A percentile compares a stretch with the other conserved stretches of the same genome.
phyloP scores from a whole-genome alignment of 2,113 vertebrate genomes.

The Perca flavescens region DNA sequence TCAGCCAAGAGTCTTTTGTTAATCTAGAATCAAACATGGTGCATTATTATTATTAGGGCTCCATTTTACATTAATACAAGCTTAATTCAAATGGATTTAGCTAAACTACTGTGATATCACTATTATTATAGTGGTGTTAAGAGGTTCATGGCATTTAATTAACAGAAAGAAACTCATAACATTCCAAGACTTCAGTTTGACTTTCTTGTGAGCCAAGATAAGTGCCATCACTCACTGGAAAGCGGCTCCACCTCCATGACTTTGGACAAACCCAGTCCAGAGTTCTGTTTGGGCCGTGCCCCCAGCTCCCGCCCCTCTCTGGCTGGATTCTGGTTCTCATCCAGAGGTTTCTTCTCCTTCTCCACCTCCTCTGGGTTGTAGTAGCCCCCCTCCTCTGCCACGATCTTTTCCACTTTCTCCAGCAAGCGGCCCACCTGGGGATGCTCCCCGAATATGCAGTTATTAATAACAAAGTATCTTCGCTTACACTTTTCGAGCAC shows the following conservation, averaged over 20 bases:
- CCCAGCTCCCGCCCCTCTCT: slow-evolving; percentile 71
- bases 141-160: background rate
- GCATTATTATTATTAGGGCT: slow-evolving; percentile 26
- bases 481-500: slow-evolving; percentile 83
- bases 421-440: slow-evolving; percentile 79
- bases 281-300: slow-evolving; percentile 81
- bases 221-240: slow-evolving; percentile 69
- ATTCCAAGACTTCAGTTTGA: background rate
- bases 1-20: slow-evolving; percentile 25
- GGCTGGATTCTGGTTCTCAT: slow-evolving; percentile 64
- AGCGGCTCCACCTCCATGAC: slow-evolving; percentile 63
- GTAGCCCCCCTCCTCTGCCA: slow-evolving; percentile 78
- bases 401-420: slow-evolving; percentile 83
- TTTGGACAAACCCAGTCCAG: slow-evolving; percentile 59
- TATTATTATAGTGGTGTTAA: background rate
- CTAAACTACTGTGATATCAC: background rate
- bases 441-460: slow-evolving; percentile 80
- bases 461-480: slow-evolving; percentile 85
- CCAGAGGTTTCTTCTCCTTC: slow-evolving; percentile 59
- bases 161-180: background rate
- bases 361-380: slow-evolving; percentile 60
- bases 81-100: background rate
- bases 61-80: background rate
- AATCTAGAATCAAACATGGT: slow-evolving; percentile 64
- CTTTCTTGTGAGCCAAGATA: background rate